Conservation (phyloP, 2,113 vertebrate genomes). For the Antechinus stuartii region DNA sequence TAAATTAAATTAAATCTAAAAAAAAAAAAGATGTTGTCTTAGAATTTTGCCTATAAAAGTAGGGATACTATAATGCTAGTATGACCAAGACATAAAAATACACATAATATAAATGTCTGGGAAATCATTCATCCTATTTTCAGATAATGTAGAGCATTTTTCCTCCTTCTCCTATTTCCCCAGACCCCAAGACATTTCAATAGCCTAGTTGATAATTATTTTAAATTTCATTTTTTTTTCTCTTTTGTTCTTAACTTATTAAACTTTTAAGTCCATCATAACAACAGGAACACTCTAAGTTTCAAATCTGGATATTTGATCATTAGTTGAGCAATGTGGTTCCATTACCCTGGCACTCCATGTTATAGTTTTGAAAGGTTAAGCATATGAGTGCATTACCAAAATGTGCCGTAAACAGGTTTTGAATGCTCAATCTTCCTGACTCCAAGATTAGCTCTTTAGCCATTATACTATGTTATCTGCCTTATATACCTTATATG, state of each 20-base stretch:
- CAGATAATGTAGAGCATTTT: background rate
- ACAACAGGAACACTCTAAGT: background rate
- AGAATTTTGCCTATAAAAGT: slow-evolving; percentile 26
- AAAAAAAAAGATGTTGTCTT: background rate
- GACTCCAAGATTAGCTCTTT: background rate
- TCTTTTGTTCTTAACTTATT: background rate
- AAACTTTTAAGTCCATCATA: background rate
- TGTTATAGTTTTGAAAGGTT: background rate
- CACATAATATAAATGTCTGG: slow-evolving; percentile 27
- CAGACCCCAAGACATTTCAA: background rate
- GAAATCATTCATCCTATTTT: slow-evolving; percentile 11
- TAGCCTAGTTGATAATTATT: background rate
- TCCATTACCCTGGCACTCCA: background rate
- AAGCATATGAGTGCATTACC: background rate
- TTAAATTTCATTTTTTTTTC: background rate
- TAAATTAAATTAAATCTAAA: no score
- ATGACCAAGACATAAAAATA: slow-evolving; percentile 23
- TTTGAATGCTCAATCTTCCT: background rate
- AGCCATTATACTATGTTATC: background rate
- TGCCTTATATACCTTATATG: background rate
- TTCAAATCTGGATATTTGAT: background rate
- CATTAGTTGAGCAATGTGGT: background rate
- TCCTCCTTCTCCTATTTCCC: background rate
- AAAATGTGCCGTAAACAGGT: background rate
- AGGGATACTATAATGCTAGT: background rate